Evolutionary conservation across 1,140 invertebrate genomes (phyloP).

Genomic region (Listronotus oregonensis): DNA sequence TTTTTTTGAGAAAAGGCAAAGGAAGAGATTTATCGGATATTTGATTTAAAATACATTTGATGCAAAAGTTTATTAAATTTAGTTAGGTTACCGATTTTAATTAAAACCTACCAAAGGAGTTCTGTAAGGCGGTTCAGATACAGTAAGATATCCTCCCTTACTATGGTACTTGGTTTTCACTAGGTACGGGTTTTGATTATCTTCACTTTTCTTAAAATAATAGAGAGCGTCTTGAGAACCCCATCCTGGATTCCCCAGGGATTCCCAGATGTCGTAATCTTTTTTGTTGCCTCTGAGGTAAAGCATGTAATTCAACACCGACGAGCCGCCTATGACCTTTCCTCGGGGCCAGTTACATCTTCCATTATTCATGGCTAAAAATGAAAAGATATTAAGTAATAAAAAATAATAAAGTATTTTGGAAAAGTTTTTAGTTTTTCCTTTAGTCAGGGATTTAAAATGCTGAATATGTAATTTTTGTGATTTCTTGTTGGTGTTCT

Average conservation of each 20-base stretch:
- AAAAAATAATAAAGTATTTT: neutral
- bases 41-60: too few species aligned
- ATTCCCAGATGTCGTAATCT: constrained; percentile 95
- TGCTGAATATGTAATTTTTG: too few species aligned
- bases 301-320: constrained; percentile 96
- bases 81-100: too few species aligned
- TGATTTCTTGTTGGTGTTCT: too few species aligned
- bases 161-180: constrained; percentile 74
- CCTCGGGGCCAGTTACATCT: constrained; percentile 88
- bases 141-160: constrained; percentile 77
- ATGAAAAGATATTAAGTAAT: neutral
- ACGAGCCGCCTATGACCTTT: constrained; percentile 78
- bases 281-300: constrained; percentile 91
- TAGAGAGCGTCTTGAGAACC: constrained; percentile 82
- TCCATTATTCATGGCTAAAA: constrained; percentile 74
- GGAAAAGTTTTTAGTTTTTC: constrained; percentile 1
- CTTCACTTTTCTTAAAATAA: constrained; percentile 93
- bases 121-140: constrained; percentile 84
- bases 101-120: constrained; percentile 69
- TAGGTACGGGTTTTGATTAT: constrained; percentile 84
- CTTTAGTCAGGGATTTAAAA: neutral
- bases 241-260: constrained; percentile 90
- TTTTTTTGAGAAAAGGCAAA: too few species aligned
- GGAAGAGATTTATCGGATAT: too few species aligned
- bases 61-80: too few species aligned